Base-by-base conservation (phyloP, 1,140 invertebrate species). In the Micrasema minimum region DNA sequence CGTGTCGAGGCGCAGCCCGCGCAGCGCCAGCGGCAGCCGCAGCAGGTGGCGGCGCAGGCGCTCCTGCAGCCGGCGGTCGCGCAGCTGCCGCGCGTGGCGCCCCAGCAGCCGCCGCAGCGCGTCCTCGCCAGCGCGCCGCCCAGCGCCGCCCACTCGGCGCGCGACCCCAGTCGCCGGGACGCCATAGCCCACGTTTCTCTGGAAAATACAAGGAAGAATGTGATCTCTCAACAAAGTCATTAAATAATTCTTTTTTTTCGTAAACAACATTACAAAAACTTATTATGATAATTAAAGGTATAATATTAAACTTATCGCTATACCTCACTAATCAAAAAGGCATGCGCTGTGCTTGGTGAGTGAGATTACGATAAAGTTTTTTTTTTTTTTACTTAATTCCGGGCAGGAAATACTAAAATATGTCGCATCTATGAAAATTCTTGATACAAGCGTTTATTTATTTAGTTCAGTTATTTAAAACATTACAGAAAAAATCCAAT, bases 91-190 rank as follows among this genome's bases (percentile, higher is more conserved):
- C 84, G 80, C 91, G 86, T 31, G 26, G 26, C 26, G 26, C 77
- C 92, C 90, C 80, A 96, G 86, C 81, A 94, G 96, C 41, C 90
- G 88, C 75, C 93, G 89, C 67, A 96, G 89, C 69, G 89, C 89
- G 77, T 96, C 94, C 73, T 93, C 88, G 35, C 85, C 82, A 98
- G 96, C 22, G 96, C 86, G 79, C 97, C 94, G 50, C 96, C 91
- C 80, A 95, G 97, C 74, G 92, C 91, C n/a, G 90, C 87, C 87
- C 94, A 97, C 78, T 97, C 96, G 62, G 93, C 91, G 76, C 95
- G 91, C 69, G 92, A 90, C 50, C 92, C 89, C 67, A 98, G 85
- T 81, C 95, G 94, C 80, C 96, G 96, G 67, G 90, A 91, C 18
- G 91, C 91, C 75, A 92, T 88, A 43, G 90, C 92, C 96, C 74